A percentile compares a stretch with the other conserved stretches of the same genome.
Evolutionary conservation across 1,140 invertebrate genomes (phyloP).

Genomic region (Zaprionus camerounensis): DNA sequence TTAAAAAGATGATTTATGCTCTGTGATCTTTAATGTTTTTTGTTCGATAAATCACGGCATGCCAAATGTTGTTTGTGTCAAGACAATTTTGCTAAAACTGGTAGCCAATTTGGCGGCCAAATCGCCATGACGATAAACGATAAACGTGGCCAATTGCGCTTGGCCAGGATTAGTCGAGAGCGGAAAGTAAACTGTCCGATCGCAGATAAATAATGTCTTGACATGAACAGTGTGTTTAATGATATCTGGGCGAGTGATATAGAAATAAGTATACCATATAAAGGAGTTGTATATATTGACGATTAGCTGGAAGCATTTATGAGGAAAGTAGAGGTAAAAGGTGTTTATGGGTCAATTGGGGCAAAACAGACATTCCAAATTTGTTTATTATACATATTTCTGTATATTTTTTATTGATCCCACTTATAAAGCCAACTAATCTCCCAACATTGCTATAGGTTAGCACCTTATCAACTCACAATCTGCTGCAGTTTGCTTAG

Average conservation of each 20-base stretch:
- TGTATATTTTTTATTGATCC: not conserved
- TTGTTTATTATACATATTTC: not conserved
- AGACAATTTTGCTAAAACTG: constrained; percentile 36
- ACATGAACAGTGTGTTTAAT: constrained; percentile 5
- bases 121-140: constrained; percentile 14
- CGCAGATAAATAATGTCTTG: constrained; percentile 5
- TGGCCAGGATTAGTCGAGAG: constrained; percentile 8
- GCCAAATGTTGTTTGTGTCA: constrained; percentile 17
- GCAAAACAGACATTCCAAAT: not conserved
- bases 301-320: not conserved
- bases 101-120: constrained; percentile 43
- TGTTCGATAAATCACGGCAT: constrained; percentile 61
- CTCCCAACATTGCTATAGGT: not conserved
- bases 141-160: constrained; percentile 33
- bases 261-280: not conserved
- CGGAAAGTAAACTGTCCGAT: not conserved
- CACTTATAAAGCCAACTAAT: not conserved
- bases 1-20: constrained; percentile 65
- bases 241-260: not conserved
- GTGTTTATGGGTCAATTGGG: not conserved
- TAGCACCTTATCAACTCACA: not conserved
- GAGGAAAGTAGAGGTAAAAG: not conserved
- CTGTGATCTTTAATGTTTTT: constrained; percentile 47
- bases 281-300: not conserved
- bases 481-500: not conserved